Conservation (phyloP, 2,888 invertebrate species). For the Lissonota sp. region DNA sequence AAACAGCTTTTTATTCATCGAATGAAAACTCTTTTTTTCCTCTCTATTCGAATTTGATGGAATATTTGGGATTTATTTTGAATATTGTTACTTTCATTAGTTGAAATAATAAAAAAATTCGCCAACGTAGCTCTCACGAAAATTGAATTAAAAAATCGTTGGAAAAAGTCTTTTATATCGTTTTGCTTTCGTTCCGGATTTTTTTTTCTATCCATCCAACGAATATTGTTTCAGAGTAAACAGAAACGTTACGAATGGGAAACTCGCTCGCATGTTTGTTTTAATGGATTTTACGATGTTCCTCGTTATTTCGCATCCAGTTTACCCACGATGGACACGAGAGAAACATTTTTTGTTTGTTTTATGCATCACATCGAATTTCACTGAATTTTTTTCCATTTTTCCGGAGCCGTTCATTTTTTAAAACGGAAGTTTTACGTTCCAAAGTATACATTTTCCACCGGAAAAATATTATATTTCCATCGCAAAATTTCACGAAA, state of each 20-base stretch:
- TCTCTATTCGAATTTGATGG: too few relatives aligned
- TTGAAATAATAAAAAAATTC: too few relatives aligned
- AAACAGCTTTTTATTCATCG: too few relatives aligned
- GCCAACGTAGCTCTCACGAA: too few relatives aligned
- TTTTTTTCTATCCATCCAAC: not conserved
- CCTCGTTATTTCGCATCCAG: constrained; percentile 10
- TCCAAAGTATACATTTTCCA: constrained; percentile 17
- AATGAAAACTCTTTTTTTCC: too few relatives aligned
- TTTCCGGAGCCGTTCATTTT: too few relatives aligned
- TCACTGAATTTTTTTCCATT: not conserved
- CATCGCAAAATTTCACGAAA: not conserved
- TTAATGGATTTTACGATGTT: not conserved
- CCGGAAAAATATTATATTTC: constrained; percentile 5
- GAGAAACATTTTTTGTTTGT: not conserved
- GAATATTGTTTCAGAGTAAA: not conserved
- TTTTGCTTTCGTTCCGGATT: not conserved
- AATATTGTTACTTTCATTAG: too few relatives aligned
- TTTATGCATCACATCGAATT: constrained; percentile 1
- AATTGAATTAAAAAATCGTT: too few relatives aligned
- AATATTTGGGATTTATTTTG: too few relatives aligned
- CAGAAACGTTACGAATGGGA: not conserved
- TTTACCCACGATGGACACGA: not conserved
- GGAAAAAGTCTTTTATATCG: too few relatives aligned
- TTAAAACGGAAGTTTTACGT: constrained; percentile 2
- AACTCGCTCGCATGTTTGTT: not conserved